Percentiles rank a stretch among this genome's conserved stretches.
Evolutionary conservation across 2,888 invertebrate genomes (phyloP).

Genomic region (Folsomia manolachei): DNA sequence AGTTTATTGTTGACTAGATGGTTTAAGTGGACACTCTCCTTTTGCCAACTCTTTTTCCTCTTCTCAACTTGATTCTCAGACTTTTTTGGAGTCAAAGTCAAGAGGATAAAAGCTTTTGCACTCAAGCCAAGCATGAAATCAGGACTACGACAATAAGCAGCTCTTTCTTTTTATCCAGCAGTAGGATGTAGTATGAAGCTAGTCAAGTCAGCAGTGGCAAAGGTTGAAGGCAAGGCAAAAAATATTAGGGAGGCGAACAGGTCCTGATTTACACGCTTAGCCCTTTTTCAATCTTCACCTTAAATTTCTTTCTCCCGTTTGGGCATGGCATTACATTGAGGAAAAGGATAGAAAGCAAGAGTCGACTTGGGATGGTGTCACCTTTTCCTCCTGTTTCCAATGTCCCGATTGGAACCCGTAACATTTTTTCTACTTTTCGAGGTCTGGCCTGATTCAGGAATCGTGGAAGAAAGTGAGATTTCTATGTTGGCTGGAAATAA

Average conservation of each 20-base stretch:
- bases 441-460: background rate
- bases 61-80: background rate
- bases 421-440: no score
- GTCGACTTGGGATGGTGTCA: background rate
- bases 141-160: background rate
- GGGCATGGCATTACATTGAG: background rate
- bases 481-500: background rate
- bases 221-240: background rate
- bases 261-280: conserved; percentile 8
- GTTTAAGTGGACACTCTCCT: background rate
- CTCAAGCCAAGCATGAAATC: background rate
- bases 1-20: background rate
- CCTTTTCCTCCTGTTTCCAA: background rate
- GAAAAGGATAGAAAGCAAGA: background rate
- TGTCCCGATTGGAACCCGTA: no score
- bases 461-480: background rate
- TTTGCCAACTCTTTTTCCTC: background rate
- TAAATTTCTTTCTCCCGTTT: background rate
- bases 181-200: background rate
- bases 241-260: background rate
- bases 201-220: no score
- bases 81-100: background rate
- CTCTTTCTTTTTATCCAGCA: background rate
- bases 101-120: background rate
- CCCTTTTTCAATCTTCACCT: background rate